These are phyloP conservation scores for Tenthredo scrophulariae DNA, from an alignment of 2,888 invertebrate genomes.

Conservation along the genomic window DNA sequence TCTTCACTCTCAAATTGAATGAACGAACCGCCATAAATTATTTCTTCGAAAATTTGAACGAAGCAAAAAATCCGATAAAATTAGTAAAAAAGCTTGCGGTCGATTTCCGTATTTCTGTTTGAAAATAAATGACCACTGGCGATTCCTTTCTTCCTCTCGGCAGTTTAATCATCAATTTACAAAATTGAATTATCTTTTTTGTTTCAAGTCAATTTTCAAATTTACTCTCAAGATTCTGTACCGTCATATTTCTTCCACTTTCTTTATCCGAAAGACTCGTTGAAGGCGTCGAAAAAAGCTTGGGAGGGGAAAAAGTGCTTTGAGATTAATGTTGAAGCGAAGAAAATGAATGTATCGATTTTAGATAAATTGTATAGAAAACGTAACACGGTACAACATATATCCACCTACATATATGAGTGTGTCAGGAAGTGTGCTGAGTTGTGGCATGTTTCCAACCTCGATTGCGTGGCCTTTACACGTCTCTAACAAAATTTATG, in stretches of 20 bases:
- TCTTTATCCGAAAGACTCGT: neutral
- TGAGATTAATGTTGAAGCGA: conserved; percentile 35
- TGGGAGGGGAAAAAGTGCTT: neutral
- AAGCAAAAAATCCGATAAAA: neutral
- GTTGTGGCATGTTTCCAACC: conserved; percentile 24
- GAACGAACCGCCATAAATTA: neutral
- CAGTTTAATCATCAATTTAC: neutral
- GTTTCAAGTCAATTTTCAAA: neutral
- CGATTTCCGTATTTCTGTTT: too few relatives aligned
- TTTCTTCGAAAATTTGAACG: neutral
- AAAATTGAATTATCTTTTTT: neutral
- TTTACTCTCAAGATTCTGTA: neutral
- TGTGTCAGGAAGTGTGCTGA: conserved; percentile 38
- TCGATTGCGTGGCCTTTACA: conserved; percentile 42
- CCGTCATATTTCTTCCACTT: neutral
- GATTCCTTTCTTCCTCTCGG: neutral
- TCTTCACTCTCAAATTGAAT: neutral
- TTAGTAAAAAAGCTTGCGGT: neutral
- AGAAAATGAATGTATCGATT: conserved; percentile 47
- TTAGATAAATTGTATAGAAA: conserved; percentile 34
- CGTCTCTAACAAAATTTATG: conserved; percentile 27
- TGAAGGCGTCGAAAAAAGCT: neutral
- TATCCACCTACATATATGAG: too few relatives aligned
- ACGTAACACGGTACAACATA: neutral
- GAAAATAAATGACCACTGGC: neutral